Base-by-base conservation (phyloP, 2,113 vertebrate species). In the Notothenia rossii region DNA sequence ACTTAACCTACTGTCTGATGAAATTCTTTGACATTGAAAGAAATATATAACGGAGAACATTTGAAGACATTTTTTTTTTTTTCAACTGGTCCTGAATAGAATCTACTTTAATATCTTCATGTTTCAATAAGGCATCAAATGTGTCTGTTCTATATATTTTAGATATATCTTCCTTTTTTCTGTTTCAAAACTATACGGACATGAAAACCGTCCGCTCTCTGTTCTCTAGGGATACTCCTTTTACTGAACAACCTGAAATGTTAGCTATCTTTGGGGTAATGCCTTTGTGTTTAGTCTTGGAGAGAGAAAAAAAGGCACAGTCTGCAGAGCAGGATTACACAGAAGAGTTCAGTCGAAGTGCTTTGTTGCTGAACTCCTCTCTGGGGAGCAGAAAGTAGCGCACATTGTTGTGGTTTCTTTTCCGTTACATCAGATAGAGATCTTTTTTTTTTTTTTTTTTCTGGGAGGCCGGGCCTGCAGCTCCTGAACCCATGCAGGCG, bases 361-460 rank as follows among this genome's bases (percentile, higher is more conserved):
- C 85, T 88, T 81, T 81, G 86, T 92, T 83, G 80, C 69, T 43
- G 69, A 85, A 85, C 85, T 82, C 81, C 75, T 81, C 83, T 88
- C 56, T 0, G 54, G 82, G 85, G 85, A 90, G 78, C 17, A 75
- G 82, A 82, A 84, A 87, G 79, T 67, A 75, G 88, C 77, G 74
- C 79, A 5, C 68, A 75, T 81, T 86, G 77, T 85, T 88, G 89
- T 75, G 82, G 83, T 90, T 91, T 90, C 80, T 90, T 81, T 88
- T 78, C 80, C 61, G 80, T 89, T 90, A 82, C 86, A 91, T 91
- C 86, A 90, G 86, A 88, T 89, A 82, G 86, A 81, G 53, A 54
- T 48, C n/a, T 64, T 17, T 2, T 40, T 45, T 54, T n/a, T 53
- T n/a, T 15, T 2, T n/a, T 25, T 17, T 71, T 25, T 17, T 71